Evolutionary conservation across 2,797 vertebrate genomes (phyloP).

Genomic region (Micrastur ruficollis): DNA sequence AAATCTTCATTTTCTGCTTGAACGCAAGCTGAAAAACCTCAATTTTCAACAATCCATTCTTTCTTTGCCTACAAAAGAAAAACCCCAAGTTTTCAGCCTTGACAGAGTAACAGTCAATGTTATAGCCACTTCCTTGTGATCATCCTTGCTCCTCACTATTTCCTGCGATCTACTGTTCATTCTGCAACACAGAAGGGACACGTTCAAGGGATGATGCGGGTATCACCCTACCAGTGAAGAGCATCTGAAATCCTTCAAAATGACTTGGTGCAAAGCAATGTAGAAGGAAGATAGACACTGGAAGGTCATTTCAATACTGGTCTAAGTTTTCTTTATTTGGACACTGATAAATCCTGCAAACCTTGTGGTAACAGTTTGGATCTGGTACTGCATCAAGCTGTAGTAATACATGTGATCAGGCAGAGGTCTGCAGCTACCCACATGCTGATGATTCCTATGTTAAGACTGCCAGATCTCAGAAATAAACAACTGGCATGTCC

Average conservation of each 20-base stretch:
- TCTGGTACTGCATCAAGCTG: not conserved
- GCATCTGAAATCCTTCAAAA: not conserved
- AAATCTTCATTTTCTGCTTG: not conserved
- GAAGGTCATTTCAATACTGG: not conserved
- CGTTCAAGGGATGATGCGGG: accelerated
- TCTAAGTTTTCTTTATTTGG: not conserved
- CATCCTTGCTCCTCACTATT: not conserved
- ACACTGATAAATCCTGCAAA: not conserved
- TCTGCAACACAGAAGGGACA: not conserved
- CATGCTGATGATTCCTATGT: not conserved
- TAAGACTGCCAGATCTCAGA: not conserved
- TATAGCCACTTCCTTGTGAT: not conserved
- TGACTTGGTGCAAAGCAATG: not conserved
- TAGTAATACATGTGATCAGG: not conserved
- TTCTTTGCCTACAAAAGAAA: not conserved
- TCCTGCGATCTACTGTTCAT: not conserved
- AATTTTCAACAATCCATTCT: not conserved
- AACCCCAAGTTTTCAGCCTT: not conserved
- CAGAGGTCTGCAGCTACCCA: not conserved
- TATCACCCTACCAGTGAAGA: not conserved
- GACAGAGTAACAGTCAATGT: not conserved
- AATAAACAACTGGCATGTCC: not conserved
- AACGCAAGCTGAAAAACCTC: not conserved
- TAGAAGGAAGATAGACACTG: not conserved
- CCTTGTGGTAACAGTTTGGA: not conserved